These are phyloP conservation scores for Aurelia sp. DNA, from an alignment of 30 jellyfish, hydroid and myxozoan genomes.

Conservation along the genomic window DNA sequence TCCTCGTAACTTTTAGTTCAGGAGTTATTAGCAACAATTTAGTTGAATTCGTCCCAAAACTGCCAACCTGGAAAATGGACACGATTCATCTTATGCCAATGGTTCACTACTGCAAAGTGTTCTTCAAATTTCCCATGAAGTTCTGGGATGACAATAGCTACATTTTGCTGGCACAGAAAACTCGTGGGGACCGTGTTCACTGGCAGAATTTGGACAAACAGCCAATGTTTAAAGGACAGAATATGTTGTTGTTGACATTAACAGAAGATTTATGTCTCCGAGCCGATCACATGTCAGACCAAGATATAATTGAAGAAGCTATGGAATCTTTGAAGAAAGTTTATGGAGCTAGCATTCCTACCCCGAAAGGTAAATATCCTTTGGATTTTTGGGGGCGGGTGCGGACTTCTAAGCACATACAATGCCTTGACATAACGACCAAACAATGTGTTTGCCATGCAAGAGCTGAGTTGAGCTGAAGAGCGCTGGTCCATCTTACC, in stretches of 20 bases:
- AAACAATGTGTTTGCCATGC: too few relatives aligned
- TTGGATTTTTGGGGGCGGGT: too few relatives aligned
- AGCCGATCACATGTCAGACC: slow-evolving; percentile 56
- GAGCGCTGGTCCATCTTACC: too few relatives aligned
- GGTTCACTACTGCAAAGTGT: slow-evolving; percentile 80
- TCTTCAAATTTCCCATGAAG: slow-evolving; percentile 63
- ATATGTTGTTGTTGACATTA: slow-evolving; percentile 63
- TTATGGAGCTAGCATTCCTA: slow-evolving; percentile 67
- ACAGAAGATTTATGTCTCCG: slow-evolving; percentile 71
- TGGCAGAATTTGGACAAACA: slow-evolving; percentile 80
- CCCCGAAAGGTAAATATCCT: slow-evolving; percentile 67
- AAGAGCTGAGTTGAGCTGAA: too few relatives aligned
- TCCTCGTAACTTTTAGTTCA: slow-evolving; percentile 60
- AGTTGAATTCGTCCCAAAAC: slow-evolving; percentile 62
- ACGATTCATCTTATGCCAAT: slow-evolving; percentile 56
- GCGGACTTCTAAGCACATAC: too few relatives aligned
- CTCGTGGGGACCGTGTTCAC: slow-evolving; percentile 65
- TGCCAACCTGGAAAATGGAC: slow-evolving; percentile 86
- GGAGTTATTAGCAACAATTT: slow-evolving; percentile 70
- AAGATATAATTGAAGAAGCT: slow-evolving; percentile 52
- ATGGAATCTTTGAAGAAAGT: slow-evolving; percentile 41
- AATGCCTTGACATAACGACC: too few relatives aligned
- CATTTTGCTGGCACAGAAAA: slow-evolving; percentile 66
- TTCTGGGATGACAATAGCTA: slow-evolving; percentile 85
- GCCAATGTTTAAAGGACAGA: slow-evolving; percentile 25